phyloP scores from a whole-genome alignment of 2,888 invertebrate species.

The Diabrotica balteata region DNA sequence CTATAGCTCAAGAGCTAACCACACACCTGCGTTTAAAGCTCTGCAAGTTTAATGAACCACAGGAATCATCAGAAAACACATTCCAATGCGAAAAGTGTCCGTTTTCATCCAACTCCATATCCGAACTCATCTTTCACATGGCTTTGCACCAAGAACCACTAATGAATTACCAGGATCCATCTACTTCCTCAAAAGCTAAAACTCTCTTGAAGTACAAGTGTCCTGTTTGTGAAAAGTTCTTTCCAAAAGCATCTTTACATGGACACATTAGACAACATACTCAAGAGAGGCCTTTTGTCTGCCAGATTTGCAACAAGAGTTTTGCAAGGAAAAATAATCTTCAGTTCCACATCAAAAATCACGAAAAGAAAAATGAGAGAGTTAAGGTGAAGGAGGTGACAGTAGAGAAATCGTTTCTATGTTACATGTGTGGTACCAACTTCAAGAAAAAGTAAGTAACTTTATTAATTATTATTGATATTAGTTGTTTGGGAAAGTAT shows the following conservation, averaged over 20 bases:
- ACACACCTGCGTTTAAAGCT: constrained; percentile 71
- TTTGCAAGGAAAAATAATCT: constrained; percentile 74
- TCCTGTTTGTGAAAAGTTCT: constrained; percentile 71
- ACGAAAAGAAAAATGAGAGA: constrained; percentile 40
- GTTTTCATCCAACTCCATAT: constrained; percentile 69
- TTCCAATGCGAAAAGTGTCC: constrained; percentile 67
- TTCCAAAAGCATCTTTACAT: constrained; percentile 71
- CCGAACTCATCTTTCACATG: constrained; percentile 78
- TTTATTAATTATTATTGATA: background rate
- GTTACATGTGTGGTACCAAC: constrained; percentile 61
- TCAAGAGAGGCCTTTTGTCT: constrained; percentile 74
- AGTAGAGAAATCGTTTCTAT: constrained; percentile 52
- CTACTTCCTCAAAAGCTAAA: constrained; percentile 46
- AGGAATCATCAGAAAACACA: constrained; percentile 37
- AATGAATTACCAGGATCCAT: constrained; percentile 48
- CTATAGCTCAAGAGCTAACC: constrained; percentile 76
- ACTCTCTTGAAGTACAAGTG: constrained; percentile 67
- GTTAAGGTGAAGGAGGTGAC: constrained; percentile 13
- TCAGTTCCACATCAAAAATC: constrained; percentile 67
- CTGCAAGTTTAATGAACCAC: constrained; percentile 60
- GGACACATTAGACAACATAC: constrained; percentile 78
- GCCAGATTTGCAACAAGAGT: constrained; percentile 68
- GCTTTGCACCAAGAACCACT: constrained; percentile 68
- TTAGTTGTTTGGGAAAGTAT: too few species aligned
- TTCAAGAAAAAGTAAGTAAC: constrained; percentile 62